phyloP scores from a whole-genome alignment of 1,140 invertebrate genomes.

The Caenorhabditis latens region DNA sequence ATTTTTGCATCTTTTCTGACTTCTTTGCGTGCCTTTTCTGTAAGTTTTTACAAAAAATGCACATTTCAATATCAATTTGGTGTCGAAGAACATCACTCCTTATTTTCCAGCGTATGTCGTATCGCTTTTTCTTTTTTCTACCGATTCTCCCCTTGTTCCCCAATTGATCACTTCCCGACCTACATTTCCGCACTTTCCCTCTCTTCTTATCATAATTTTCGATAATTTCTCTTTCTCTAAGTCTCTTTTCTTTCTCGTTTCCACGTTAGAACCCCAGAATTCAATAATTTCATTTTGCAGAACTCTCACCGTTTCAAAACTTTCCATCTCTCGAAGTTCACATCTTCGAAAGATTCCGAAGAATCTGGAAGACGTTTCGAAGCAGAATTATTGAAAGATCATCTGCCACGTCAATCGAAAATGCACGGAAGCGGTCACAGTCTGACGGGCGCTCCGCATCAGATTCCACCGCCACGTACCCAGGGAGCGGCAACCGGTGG shows the following conservation, averaged over 20 bases:
- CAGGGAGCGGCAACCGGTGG: conserved; percentile 76
- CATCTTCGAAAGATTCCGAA: not conserved
- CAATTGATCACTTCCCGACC: not conserved
- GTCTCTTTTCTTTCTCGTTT: not conserved
- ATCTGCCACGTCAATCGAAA: not conserved
- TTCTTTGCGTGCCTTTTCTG: too few relatives aligned
- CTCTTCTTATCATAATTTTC: conserved; percentile 44
- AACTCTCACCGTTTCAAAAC: not conserved
- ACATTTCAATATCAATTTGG: too few relatives aligned
- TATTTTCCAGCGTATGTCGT: not conserved
- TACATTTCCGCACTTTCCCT: not conserved
- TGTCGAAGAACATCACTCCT: too few relatives aligned
- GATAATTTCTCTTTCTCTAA: not conserved
- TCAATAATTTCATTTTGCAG: not conserved
- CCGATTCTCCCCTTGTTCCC: not conserved
- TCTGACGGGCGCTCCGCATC: conserved; percentile 64
- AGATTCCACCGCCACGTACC: conserved; percentile 63
- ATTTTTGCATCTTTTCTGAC: too few relatives aligned
- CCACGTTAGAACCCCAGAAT: not conserved
- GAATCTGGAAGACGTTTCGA: not conserved
- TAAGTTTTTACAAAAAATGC: too few relatives aligned
- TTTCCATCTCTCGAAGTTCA: not conserved
- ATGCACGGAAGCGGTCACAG: conserved; percentile 58
- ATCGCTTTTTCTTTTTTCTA: not conserved
- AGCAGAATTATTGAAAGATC: too few relatives aligned